Evolutionary conservation across 1,140 invertebrate species (phyloP).

Genomic region (Ceratoteleas bidentatus): DNA sequence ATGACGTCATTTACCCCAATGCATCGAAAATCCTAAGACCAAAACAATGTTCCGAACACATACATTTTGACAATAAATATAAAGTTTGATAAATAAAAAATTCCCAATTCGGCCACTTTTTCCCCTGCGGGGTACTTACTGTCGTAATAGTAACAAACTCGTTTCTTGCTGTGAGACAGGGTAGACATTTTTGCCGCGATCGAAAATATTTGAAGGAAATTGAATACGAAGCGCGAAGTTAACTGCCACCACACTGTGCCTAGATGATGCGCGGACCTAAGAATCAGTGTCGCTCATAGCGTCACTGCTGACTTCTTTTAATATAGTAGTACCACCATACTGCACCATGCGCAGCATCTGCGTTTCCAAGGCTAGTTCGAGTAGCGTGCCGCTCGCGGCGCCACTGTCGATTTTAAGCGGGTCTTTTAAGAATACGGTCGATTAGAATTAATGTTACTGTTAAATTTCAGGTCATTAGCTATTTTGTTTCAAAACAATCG

Average conservation of each 20-base stretch:
- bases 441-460: no score
- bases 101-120: conserved; percentile 9
- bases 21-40: not conserved
- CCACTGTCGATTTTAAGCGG: not conserved
- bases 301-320: conserved; percentile 32
- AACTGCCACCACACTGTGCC: conserved; percentile 60
- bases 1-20: not conserved
- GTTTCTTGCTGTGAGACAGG: conserved; percentile 92
- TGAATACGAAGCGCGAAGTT: conserved; percentile 72
- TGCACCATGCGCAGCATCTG: conserved; percentile 14
- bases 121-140: conserved; percentile 87
- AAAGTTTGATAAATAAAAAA: conserved; percentile 20
- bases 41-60: conserved; percentile 14
- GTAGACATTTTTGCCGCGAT: conserved; percentile 83
- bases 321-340: no score
- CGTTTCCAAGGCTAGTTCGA: not conserved
- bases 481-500: no score
- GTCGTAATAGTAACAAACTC: conserved; percentile 99
- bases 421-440: no score
- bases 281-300: conserved; percentile 21
- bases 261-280: conserved; percentile 57
- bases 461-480: no score
- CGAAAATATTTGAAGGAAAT: conserved; percentile 67
- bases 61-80: conserved; percentile 71
- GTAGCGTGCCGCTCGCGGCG: no score